A percentile compares a stretch with the other conserved stretches of the same genome.
Conservation (phyloP, 2,113 vertebrate species). For the Damaliscus lunatus region DNA sequence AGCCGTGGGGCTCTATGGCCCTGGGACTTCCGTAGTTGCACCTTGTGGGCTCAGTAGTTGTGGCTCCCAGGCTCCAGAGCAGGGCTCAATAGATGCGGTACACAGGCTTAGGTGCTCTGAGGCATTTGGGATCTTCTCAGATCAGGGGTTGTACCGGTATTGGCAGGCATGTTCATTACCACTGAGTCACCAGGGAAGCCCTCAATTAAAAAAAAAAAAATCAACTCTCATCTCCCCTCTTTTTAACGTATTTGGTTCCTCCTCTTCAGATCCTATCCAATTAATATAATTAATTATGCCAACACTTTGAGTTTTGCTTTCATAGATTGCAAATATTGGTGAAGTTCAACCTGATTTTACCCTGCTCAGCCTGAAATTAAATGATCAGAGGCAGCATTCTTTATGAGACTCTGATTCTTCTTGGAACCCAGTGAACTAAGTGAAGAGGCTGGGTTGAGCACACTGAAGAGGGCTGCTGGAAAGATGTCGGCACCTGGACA, state of each 20-base stretch:
- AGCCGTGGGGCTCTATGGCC: neutral
- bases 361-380: neutral
- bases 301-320: slow-evolving; percentile 9
- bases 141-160: neutral
- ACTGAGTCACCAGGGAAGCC: neutral
- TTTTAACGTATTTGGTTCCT: slow-evolving; percentile 1
- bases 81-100: neutral
- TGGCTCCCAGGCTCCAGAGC: neutral
- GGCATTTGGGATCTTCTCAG: neutral
- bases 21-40: neutral
- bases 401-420: neutral
- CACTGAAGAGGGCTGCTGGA: neutral
- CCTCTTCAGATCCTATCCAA: slow-evolving; percentile 10
- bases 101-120: neutral
- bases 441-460: neutral
- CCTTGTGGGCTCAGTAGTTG: neutral
- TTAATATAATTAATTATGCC: slow-evolving; percentile 16
- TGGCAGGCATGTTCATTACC: neutral
- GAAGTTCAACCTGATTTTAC: neutral
- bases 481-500: neutral
- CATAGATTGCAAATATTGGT: neutral
- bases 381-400: neutral
- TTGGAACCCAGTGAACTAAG: neutral
- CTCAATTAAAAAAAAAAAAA: neutral
- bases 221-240: neutral